Conservation (phyloP, 2,797 vertebrate species). For the Chromis chromis region DNA sequence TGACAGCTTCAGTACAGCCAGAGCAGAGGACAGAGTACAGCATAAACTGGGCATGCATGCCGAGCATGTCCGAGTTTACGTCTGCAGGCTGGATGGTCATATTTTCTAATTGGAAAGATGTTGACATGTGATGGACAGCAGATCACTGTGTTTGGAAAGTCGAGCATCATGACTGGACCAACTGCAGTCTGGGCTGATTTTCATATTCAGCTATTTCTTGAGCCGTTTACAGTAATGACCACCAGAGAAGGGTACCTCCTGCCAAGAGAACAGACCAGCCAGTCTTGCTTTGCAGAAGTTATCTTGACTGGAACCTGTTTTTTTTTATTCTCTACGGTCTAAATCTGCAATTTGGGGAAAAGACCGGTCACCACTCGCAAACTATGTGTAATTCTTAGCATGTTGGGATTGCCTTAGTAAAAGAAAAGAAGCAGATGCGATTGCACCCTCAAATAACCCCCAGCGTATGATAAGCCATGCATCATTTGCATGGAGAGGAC, state of each 20-base stretch:
- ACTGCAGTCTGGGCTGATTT: conserved; percentile 21
- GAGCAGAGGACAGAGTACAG: not conserved
- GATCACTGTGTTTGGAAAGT: conserved; percentile 29
- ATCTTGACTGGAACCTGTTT: conserved; percentile 10
- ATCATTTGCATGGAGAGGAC: conserved; percentile 42
- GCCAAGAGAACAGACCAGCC: conserved; percentile 4
- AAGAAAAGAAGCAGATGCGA: not conserved
- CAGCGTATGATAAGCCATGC: conserved; percentile 42
- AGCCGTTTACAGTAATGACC: conserved; percentile 32
- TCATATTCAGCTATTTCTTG: conserved; percentile 37
- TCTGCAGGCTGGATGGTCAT: conserved; percentile 26
- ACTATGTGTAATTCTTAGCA: not conserved
- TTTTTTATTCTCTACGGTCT: conserved; percentile 15
- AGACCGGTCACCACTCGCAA: not conserved
- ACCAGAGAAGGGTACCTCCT: conserved; percentile 23
- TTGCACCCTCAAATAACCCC: conserved; percentile 37
- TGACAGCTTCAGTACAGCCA: conserved; percentile 16
- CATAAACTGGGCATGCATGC: conserved; percentile 25
- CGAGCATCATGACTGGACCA: conserved; percentile 31
- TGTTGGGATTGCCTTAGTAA: not conserved
- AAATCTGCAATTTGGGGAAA: conserved; percentile 9
- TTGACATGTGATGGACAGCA: conserved; percentile 50
- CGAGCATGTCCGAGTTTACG: conserved; percentile 26
- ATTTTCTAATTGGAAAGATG: conserved; percentile 39
- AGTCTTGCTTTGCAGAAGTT: conserved; percentile 17